A percentile compares a stretch with the other conserved stretches of the same genome.
Evolutionary conservation across 2,888 invertebrate species (phyloP).

Genomic region (Drosophila borealis): DNA sequence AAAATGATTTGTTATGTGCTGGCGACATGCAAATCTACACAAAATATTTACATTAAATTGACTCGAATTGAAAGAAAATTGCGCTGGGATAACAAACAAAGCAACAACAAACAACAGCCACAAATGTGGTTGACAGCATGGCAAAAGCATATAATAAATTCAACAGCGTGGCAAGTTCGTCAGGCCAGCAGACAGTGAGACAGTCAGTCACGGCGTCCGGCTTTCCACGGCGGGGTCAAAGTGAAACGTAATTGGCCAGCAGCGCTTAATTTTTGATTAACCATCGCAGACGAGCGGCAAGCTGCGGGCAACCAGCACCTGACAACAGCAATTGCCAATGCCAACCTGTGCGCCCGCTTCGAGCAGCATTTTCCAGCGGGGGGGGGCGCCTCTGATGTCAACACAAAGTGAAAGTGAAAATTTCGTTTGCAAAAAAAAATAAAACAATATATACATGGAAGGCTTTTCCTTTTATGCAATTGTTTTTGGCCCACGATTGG

Average conservation of each 20-base stretch:
- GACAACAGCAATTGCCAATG: slow-evolving; percentile 40
- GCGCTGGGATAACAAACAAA: slow-evolving; percentile 56
- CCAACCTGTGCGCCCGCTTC: slow-evolving; percentile 36
- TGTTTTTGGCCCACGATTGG: slow-evolving; percentile 34
- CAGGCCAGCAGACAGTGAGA: slow-evolving; percentile 8
- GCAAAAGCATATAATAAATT: slow-evolving; percentile 69
- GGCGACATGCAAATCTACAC: slow-evolving; percentile 40
- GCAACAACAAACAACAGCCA: slow-evolving; percentile 20
- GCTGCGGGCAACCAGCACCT: slow-evolving; percentile 30
- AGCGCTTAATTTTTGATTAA: slow-evolving; percentile 74
- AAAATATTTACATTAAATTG: slow-evolving; percentile 67
- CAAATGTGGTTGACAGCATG: slow-evolving; percentile 35
- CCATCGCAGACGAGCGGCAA: slow-evolving; percentile 33
- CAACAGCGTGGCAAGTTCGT: slow-evolving; percentile 60
- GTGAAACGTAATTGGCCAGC: slow-evolving; percentile 80
- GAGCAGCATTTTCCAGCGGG: slow-evolving; percentile 48
- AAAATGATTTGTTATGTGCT: slow-evolving; percentile 45
- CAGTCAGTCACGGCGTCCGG: slow-evolving; percentile 59
- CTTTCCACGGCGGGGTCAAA: slow-evolving; percentile 73
- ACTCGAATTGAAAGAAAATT: slow-evolving; percentile 61
- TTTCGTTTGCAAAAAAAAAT: slow-evolving; percentile 20
- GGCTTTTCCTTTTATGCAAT: slow-evolving; percentile 74
- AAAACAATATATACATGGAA: background rate
- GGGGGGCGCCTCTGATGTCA: slow-evolving; percentile 71
- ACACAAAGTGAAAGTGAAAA: slow-evolving; percentile 77